These are phyloP conservation scores for Aporophyla nigra DNA, from an alignment of 2,888 invertebrate genomes.

Conservation along the genomic window DNA sequence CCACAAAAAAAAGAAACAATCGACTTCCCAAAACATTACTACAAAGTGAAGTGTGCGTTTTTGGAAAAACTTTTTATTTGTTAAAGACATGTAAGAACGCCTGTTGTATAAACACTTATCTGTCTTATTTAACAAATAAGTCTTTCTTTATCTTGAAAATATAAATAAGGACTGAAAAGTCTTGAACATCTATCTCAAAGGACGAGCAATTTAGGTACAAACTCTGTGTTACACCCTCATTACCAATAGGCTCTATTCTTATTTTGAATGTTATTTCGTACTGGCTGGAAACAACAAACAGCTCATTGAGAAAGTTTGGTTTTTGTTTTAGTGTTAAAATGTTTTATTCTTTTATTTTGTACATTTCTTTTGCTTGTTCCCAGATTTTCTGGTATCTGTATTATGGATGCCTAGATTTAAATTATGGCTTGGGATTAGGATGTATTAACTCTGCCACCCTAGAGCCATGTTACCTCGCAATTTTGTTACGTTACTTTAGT, in stretches of 20 bases:
- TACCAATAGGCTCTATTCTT: slow-evolving; percentile 38
- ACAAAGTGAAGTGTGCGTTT: no score
- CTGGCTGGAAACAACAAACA: slow-evolving; percentile 46
- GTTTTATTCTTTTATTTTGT: slow-evolving; percentile 19
- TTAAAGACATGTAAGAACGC: background rate
- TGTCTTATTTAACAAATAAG: background rate
- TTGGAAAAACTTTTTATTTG: no score
- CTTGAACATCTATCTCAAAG: slow-evolving; percentile 3
- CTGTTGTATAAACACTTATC: background rate
- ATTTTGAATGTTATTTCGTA: slow-evolving; percentile 42
- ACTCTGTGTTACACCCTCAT: slow-evolving; percentile 38
- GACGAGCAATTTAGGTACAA: slow-evolving; percentile 7
- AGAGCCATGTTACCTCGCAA: slow-evolving; percentile 11
- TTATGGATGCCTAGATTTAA: slow-evolving; percentile 15
- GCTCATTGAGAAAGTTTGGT: slow-evolving; percentile 49
- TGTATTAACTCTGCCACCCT: slow-evolving; percentile 35
- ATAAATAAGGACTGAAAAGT: background rate
- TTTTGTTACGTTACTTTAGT: slow-evolving; percentile 24
- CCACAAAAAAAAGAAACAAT: no score
- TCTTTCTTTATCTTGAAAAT: background rate
- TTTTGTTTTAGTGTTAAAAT: slow-evolving; percentile 21
- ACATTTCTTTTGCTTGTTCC: slow-evolving; percentile 23
- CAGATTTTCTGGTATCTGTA: slow-evolving; percentile 5
- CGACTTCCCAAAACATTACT: no score
- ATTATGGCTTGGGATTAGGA: slow-evolving; percentile 17